Evolutionary conservation across 2,113 vertebrate genomes (phyloP).

Genomic region (Seriola rivoliana): DNA sequence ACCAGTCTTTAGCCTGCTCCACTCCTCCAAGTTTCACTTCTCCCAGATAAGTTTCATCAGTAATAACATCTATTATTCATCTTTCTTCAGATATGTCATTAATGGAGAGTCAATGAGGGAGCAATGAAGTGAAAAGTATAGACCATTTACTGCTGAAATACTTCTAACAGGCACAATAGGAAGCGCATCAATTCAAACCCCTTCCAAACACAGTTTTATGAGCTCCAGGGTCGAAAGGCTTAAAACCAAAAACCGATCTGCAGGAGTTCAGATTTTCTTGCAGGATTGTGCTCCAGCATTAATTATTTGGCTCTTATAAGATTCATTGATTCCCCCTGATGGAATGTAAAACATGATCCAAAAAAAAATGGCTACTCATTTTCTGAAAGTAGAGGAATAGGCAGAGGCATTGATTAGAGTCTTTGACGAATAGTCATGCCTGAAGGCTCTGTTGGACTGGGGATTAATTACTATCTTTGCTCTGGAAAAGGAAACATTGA

Average conservation of each 20-base stretch:
- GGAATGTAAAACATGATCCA: slow-evolving; percentile 64
- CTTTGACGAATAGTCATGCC: slow-evolving; percentile 74
- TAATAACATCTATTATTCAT: slow-evolving; percentile 63
- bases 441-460: slow-evolving; percentile 72
- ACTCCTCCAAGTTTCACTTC: slow-evolving; percentile 40
- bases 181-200: slow-evolving; percentile 49
- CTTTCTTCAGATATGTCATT: slow-evolving; percentile 49
- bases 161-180: slow-evolving; percentile 39
- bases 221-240: slow-evolving; percentile 35
- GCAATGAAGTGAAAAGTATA: slow-evolving; percentile 51
- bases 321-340: slow-evolving; percentile 64
- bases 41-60: slow-evolving; percentile 52
- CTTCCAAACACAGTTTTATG: slow-evolving; percentile 30
- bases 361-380: slow-evolving; percentile 53
- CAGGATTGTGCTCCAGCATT: slow-evolving; percentile 37
- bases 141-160: slow-evolving; percentile 47
- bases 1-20: slow-evolving; percentile 37
- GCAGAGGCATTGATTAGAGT: slow-evolving; percentile 68
- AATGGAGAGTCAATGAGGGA: slow-evolving; percentile 35
- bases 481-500: slow-evolving; percentile 83
- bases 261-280: slow-evolving; percentile 26
- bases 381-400: slow-evolving; percentile 56
- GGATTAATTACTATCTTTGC: slow-evolving; percentile 83
- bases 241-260: slow-evolving; percentile 27
- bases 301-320: slow-evolving; percentile 55